Evolutionary conservation across 2,113 vertebrate genomes (phyloP).

Genomic region (Mirza zaza): DNA sequence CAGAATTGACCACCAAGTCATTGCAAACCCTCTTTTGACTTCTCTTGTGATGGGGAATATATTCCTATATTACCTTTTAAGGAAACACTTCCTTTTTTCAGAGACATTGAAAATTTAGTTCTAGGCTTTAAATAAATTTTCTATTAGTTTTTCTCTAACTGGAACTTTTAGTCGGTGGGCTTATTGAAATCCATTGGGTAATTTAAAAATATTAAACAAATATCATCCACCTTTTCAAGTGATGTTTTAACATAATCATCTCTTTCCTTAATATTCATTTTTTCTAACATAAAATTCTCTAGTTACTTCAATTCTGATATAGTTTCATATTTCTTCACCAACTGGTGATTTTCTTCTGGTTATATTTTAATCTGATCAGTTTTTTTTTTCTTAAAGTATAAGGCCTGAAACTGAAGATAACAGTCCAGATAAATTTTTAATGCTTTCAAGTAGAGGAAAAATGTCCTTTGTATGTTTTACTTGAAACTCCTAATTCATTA

Average conservation of each 20-base stretch:
- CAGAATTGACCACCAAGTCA: not conserved
- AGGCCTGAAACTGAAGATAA: not conserved
- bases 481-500: not conserved
- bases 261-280: not conserved
- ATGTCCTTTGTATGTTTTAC: not conserved
- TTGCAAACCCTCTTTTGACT: not conserved
- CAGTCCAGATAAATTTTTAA: not conserved
- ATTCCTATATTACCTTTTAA: not conserved
- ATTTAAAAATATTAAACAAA: not conserved
- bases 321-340: not conserved
- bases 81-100: not conserved
- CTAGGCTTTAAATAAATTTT: not conserved
- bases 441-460: not conserved
- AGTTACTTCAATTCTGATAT: not conserved
- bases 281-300: not conserved
- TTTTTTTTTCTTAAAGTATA: slow-evolving; percentile 35
- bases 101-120: not conserved
- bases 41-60: not conserved
- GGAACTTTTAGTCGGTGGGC: not conserved
- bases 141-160: not conserved
- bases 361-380: not conserved
- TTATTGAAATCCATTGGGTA: not conserved
- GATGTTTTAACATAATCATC: not conserved
- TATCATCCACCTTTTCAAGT: not conserved
- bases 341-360: not conserved